These are phyloP conservation scores for Cecidostiba fungosa DNA, from an alignment of 2,888 invertebrate genomes.

Conservation along the genomic window DNA sequence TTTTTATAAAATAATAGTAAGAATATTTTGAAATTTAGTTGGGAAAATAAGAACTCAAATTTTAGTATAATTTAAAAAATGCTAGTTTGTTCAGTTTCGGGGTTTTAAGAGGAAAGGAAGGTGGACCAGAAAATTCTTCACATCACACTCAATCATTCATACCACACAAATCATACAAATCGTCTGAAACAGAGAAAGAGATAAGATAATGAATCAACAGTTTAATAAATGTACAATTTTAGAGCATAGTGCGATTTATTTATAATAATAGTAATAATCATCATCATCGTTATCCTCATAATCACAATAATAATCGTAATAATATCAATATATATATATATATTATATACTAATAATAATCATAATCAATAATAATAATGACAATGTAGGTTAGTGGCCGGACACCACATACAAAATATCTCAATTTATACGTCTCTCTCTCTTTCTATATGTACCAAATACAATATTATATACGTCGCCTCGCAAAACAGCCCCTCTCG, in stretches of 20 bases:
- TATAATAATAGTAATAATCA: constrained; percentile 73
- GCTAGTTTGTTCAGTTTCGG: constrained; percentile 6
- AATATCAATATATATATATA: constrained; percentile 50
- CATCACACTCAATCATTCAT: constrained; percentile 46
- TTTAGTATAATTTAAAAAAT: too few species aligned
- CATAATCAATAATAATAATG: constrained; percentile 67
- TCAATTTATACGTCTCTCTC: not conserved
- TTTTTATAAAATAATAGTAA: not conserved
- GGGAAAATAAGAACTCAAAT: too few species aligned
- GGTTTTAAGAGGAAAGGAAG: constrained; percentile 13
- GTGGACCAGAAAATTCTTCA: constrained; percentile 2
- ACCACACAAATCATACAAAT: constrained; percentile 39
- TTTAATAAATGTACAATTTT: constrained; percentile 69
- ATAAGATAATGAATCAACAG: constrained; percentile 59
- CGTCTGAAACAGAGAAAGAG: constrained; percentile 64
- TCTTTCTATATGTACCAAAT: not conserved
- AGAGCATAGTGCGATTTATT: constrained; percentile 78
- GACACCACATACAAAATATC: constrained; percentile 74
- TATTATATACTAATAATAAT: constrained; percentile 59
- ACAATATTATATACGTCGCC: not conserved
- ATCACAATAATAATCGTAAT: constrained; percentile 55
- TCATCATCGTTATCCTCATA: constrained; percentile 55
- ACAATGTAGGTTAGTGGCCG: constrained; percentile 68
- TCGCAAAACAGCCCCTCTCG: not conserved
- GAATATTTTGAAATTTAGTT: too few species aligned